These are phyloP conservation scores for Tetanocera ferruginea DNA, from an alignment of 2,888 invertebrate species.

Conservation along the genomic window DNA sequence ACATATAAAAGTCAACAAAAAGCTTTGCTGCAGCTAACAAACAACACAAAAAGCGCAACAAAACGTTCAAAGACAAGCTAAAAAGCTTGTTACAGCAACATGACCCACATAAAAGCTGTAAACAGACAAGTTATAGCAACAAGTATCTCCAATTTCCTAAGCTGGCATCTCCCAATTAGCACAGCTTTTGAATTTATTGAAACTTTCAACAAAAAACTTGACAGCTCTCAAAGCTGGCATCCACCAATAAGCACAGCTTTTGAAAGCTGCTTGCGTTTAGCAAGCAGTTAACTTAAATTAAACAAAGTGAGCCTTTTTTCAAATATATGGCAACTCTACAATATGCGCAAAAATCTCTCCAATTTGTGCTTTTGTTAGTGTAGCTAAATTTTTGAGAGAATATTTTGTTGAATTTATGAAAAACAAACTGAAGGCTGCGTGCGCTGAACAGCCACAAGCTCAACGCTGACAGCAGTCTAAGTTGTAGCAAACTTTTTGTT, in stretches of 20 bases:
- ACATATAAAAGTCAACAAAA: neutral
- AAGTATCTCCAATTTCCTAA: neutral
- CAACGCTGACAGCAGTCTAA: neutral
- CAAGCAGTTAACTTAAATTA: neutral
- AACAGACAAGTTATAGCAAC: no score
- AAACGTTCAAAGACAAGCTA: no score
- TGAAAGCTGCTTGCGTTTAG: neutral
- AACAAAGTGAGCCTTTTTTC: neutral
- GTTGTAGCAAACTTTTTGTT: neutral
- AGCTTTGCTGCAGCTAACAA: neutral
- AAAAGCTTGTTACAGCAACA: no score
- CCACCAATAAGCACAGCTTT: constrained; percentile 25
- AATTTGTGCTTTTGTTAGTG: neutral
- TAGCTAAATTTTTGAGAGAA: neutral
- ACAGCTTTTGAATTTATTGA: constrained; percentile 11
- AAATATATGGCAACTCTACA: neutral
- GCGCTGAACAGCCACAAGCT: neutral
- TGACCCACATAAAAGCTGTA: no score
- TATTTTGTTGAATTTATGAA: neutral
- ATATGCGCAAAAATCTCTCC: constrained; percentile 31
- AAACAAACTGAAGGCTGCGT: neutral
- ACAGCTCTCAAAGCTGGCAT: neutral
- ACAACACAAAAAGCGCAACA: neutral
- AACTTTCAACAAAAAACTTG: neutral
- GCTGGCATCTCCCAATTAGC: constrained; percentile 34